Evolutionary conservation across 2,113 vertebrate genomes (phyloP).

Genomic region (Urocitellus parryii): DNA sequence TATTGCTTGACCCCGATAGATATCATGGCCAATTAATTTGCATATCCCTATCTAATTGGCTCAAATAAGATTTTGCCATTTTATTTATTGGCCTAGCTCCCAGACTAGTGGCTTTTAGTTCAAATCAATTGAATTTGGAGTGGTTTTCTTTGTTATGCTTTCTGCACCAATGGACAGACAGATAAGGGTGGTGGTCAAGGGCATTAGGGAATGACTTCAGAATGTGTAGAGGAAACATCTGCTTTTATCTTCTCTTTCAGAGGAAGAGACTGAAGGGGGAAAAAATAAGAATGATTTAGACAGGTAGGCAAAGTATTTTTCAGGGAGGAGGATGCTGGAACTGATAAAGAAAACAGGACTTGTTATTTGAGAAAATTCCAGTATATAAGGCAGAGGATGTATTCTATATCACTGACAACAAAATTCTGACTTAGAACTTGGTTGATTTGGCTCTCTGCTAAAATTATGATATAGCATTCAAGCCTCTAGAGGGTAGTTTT

Average conservation of each 20-base stretch:
- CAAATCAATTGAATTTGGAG: constrained; percentile 56
- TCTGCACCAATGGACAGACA: constrained; percentile 26
- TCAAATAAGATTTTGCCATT: constrained; percentile 78
- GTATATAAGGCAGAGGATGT: not conserved
- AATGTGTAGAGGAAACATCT: not conserved
- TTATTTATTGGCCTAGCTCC: constrained; percentile 78
- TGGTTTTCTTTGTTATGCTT: constrained; percentile 59
- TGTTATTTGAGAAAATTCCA: constrained; percentile 18
- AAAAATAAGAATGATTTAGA: constrained; percentile 10
- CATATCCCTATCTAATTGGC: constrained; percentile 80
- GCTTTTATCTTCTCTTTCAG: not conserved
- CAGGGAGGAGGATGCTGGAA: not conserved
- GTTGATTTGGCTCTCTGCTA: not conserved
- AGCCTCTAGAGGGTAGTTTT: not conserved
- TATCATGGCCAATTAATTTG: constrained; percentile 77
- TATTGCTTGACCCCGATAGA: constrained; percentile 77
- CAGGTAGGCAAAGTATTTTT: not conserved
- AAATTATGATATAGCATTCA: constrained; percentile 40
- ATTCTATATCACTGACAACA: not conserved
- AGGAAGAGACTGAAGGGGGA: not conserved
- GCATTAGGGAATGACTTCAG: not conserved
- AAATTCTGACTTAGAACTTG: constrained; percentile 2
- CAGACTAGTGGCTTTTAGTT: constrained; percentile 70
- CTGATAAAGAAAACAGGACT: not conserved
- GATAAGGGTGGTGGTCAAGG: not conserved